These are phyloP conservation scores for Cotesia chilonis DNA, from an alignment of 1,140 invertebrate species.

Conservation along the genomic window DNA sequence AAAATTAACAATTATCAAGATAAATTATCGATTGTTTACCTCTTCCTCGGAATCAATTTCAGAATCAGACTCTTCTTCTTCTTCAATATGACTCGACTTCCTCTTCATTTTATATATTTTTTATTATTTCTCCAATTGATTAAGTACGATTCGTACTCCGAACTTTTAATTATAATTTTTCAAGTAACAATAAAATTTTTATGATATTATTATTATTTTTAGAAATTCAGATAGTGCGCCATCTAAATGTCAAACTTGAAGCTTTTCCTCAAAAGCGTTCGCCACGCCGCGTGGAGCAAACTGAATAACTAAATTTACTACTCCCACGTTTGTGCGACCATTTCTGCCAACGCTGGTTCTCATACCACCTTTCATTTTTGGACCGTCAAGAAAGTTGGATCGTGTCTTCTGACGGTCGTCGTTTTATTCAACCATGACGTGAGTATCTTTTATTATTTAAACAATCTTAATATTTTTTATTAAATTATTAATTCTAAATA, in stretches of 20 bases:
- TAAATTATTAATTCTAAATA: not conserved
- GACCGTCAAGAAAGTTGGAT: slow-evolving; percentile 8
- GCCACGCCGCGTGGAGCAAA: no score
- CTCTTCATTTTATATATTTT: slow-evolving; percentile 19
- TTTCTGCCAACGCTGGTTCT: no score
- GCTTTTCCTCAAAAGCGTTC: no score
- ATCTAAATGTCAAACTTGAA: no score
- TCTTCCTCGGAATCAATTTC: slow-evolving; percentile 63
- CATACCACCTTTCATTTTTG: slow-evolving; percentile 44
- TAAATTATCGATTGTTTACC: slow-evolving; percentile 51
- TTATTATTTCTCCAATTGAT: not conserved
- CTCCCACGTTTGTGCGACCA: no score
- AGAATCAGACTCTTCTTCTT: slow-evolving; percentile 51
- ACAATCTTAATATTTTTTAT: slow-evolving; percentile 30
- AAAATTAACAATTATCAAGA: slow-evolving; percentile 19
- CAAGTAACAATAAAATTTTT: no score
- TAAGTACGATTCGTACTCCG: no score
- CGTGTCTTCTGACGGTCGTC: slow-evolving; percentile 14
- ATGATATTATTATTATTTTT: no score
- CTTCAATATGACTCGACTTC: not conserved
- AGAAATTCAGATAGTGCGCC: no score
- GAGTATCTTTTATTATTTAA: slow-evolving; percentile 42
- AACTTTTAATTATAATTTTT: no score
- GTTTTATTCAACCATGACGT: slow-evolving; percentile 48
- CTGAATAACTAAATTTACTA: no score